Evolutionary conservation across 2,888 invertebrate species (phyloP), one percentile per base, ranked within the genome.

Genomic region (Lysandra coridon): DNA sequence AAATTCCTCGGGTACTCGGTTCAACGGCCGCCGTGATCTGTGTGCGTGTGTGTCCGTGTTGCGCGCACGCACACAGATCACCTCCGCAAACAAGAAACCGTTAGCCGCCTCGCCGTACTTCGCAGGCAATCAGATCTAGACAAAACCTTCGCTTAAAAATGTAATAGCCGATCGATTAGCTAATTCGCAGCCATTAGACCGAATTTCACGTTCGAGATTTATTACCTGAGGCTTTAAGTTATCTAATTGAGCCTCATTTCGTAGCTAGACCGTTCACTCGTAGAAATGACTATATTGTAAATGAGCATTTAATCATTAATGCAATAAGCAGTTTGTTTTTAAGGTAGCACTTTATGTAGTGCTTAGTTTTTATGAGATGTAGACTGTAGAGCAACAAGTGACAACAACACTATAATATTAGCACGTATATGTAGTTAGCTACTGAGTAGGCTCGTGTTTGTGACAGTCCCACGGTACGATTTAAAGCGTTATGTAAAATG

Each of bases 1-100:
- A 94, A 94, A 94, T 94, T 94, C 94, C 93, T 93, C 87, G 86
- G 89, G 92, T 92, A 90, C 92, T 91, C 92, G 93, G 94, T 94
- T 94, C 94, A 94, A 94, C 89, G 93, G 92, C 94, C 94, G 93
- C 75, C 91, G 87, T 86, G 88, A 69, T 69, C 69, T 69, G 89
- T 84, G 85, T 88, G 89, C 89, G 90, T 90, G 90, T 90, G 90
- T 86, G 87, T 89, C 86, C 86, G 86, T 86, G 87, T 86, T 85
- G 86, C 87, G 87, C 88, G 83, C 87, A 89, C 93, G 89, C 92
- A 92, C 92, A 91, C 93, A 88, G 86, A 84, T 85, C 83, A 90
- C 88, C 91, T 91, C 91, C 88, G 91, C 93, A 92, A 93, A 92
- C 92, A 91, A 90, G 87, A 87, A 89, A 93, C 94, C 94, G 94